Evolutionary conservation across 1,140 invertebrate genomes (phyloP).

Genomic region (Bombus terrestris): DNA sequence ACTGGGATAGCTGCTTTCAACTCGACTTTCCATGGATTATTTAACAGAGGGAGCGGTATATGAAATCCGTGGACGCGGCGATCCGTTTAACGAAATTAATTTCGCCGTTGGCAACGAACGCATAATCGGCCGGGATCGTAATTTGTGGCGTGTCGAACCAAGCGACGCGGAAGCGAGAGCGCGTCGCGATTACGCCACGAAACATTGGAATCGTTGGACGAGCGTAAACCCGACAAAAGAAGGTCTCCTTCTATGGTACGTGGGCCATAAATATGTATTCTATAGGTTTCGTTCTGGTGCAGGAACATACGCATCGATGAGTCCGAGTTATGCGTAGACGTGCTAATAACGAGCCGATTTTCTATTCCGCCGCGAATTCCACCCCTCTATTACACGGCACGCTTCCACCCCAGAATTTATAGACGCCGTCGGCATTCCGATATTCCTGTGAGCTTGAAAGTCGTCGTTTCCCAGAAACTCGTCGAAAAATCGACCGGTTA

Average conservation of each 20-base stretch:
- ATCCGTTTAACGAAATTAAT: constrained; percentile 42
- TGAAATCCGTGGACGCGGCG: neutral
- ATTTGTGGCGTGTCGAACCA: constrained; percentile 28
- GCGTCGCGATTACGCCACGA: constrained; percentile 14
- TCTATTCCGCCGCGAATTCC: constrained; percentile 76
- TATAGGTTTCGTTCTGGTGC: neutral
- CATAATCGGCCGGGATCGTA: neutral
- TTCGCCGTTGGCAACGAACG: neutral
- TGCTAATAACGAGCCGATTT: constrained; percentile 81
- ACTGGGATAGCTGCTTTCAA: neutral
- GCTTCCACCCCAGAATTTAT: constrained; percentile 59
- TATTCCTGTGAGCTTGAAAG: neutral
- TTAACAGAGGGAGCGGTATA: neutral
- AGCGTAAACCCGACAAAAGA: constrained; percentile 36
- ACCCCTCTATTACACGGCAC: constrained; percentile 72
- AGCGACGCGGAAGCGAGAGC: constrained; percentile 33
- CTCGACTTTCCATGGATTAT: neutral
- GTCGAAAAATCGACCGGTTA: neutral
- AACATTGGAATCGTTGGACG: constrained; percentile 10
- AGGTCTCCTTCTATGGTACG: constrained; percentile 15
- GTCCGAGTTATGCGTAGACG: constrained; percentile 79
- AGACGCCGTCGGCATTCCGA: constrained; percentile 50
- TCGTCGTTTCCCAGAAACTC: constrained; percentile 9
- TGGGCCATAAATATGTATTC: constrained; percentile 41
- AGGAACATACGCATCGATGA: constrained; percentile 74